These are phyloP conservation scores for Hormaphis cornu DNA, from an alignment of 1,140 invertebrate genomes.

Conservation along the genomic window DNA sequence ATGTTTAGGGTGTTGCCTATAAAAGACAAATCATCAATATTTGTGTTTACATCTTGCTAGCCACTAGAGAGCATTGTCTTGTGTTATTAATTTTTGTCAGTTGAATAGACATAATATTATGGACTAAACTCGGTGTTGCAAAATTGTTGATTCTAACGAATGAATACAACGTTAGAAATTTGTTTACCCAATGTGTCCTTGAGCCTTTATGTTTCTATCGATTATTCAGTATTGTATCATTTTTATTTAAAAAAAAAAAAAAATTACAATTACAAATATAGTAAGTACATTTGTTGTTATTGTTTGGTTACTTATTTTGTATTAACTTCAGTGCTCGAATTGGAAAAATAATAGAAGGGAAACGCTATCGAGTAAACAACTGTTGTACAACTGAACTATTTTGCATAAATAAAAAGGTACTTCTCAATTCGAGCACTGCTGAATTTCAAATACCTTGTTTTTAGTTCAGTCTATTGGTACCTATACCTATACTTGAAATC, in stretches of 20 bases:
- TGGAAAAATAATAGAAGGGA: no score
- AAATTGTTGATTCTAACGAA: not conserved
- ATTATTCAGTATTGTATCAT: constrained; percentile 14
- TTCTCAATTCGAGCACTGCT: no score
- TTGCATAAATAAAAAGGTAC: no score
- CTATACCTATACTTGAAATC: no score
- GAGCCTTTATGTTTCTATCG: constrained; percentile 23
- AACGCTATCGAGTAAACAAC: no score
- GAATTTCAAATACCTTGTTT: not conserved
- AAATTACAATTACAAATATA: constrained; percentile 5
- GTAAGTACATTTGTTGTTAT: constrained; percentile 4
- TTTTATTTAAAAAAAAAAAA: constrained; percentile 14
- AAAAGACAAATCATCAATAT: not conserved
- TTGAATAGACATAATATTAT: not conserved
- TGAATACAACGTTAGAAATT: not conserved
- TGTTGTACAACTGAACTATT: no score
- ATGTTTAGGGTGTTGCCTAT: not conserved
- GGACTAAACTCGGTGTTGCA: not conserved
- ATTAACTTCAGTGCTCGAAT: no score
- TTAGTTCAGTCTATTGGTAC: no score
- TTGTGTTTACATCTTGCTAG: not conserved
- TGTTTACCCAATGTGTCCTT: constrained; percentile 7
- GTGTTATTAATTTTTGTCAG: not conserved
- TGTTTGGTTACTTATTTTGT: not conserved
- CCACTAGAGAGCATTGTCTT: constrained; percentile 2